Percentiles rank a stretch among this genome's conserved stretches.
Conservation (phyloP, 2,113 vertebrate species). For the Lates calcarifer region DNA sequence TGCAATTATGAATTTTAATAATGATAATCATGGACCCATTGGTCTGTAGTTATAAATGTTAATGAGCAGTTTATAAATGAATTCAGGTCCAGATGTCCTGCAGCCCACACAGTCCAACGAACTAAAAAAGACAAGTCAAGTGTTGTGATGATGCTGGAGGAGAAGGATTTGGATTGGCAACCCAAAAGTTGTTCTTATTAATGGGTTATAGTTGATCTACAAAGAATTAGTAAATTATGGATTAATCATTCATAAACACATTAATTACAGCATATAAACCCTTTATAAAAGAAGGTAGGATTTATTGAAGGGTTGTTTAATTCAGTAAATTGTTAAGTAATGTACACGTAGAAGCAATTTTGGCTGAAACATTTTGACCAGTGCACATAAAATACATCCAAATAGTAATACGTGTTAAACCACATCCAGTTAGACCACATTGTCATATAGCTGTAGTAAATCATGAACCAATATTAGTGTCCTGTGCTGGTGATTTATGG, state of each 20-base stretch:
- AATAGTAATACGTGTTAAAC: not conserved
- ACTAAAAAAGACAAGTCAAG: too few relatives aligned
- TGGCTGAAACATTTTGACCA: not conserved
- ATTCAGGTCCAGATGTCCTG: not conserved
- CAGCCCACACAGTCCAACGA: not conserved
- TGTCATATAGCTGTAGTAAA: not conserved
- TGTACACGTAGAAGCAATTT: too few relatives aligned
- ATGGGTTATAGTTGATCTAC: not conserved
- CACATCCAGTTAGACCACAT: not conserved
- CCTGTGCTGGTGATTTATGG: not conserved
- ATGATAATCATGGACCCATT: too few relatives aligned
- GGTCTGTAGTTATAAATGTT: not conserved
- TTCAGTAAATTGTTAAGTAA: not conserved
- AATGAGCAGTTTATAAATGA: not conserved
- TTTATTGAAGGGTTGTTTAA: not conserved
- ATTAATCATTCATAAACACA: not conserved
- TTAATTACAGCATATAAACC: not conserved
- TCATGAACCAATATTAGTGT: not conserved
- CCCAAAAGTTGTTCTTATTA: not conserved
- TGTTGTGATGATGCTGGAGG: too few relatives aligned
- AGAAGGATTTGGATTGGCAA: too few relatives aligned
- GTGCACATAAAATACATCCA: too few relatives aligned
- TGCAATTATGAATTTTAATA: too few relatives aligned
- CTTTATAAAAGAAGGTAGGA: not conserved
- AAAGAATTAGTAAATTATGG: not conserved